Percentiles rank a stretch among this genome's conserved stretches.
Conservation (phyloP, 1,140 invertebrate genomes). For the Lepidurus arcticus region DNA sequence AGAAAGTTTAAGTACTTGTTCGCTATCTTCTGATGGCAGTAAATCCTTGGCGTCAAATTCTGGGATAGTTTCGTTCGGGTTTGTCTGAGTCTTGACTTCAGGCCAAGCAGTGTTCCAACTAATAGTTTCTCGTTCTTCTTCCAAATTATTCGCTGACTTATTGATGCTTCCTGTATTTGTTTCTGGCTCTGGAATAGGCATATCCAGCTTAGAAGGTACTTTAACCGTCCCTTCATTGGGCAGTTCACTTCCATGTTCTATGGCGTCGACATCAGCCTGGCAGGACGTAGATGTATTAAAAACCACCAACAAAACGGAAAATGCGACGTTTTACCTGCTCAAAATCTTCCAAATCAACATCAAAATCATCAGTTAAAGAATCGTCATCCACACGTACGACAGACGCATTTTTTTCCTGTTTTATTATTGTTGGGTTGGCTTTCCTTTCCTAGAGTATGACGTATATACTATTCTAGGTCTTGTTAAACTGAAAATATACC, state of each 20-base stretch:
- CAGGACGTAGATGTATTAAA: background rate
- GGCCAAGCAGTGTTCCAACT: background rate
- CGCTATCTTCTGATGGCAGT: background rate
- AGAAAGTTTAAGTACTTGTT: background rate
- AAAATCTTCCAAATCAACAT: background rate
- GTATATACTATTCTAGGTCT: too few relatives aligned
- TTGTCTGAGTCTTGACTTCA: background rate
- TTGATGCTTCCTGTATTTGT: background rate
- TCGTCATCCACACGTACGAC: background rate
- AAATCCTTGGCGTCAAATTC: background rate
- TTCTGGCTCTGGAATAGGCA: background rate
- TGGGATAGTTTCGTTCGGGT: background rate
- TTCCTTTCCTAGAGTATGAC: too few relatives aligned
- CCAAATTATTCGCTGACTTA: background rate
- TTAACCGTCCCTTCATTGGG: background rate
- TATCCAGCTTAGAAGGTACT: background rate
- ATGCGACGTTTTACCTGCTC: background rate
- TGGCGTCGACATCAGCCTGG: background rate
- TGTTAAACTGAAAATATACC: too few relatives aligned
- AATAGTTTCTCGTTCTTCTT: background rate
- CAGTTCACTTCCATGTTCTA: background rate
- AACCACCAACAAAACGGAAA: background rate
- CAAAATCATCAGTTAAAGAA: background rate
- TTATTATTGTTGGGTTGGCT: too few relatives aligned
- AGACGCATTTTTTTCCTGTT: background rate